Percentiles rank a stretch among this genome's conserved stretches.
Evolutionary conservation across 2,797 vertebrate genomes (phyloP).

Genomic region (Kryptolebias ocellatus): DNA sequence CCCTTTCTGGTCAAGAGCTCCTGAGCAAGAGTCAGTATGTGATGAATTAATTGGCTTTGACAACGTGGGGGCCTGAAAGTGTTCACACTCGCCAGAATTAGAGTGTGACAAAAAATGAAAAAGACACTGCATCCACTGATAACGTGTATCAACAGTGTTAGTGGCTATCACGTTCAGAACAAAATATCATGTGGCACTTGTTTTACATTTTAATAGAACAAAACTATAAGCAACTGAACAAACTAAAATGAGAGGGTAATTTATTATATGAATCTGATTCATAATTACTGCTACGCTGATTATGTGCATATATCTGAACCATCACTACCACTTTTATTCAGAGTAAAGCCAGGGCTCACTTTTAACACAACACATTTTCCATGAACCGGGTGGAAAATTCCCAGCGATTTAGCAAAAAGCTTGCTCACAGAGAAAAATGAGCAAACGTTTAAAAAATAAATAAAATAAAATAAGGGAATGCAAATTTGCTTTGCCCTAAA

Average conservation of each 20-base stretch:
- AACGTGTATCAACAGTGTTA: slow-evolving; percentile 21
- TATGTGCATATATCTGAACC: slow-evolving; percentile 19
- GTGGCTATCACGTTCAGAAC: slow-evolving; percentile 4
- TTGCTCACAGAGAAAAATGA: slow-evolving; percentile 10
- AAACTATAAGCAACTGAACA: slow-evolving; percentile 12
- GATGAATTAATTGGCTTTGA: neutral
- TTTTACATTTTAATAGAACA: slow-evolving; percentile 11
- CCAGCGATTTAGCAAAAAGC: slow-evolving; percentile 23
- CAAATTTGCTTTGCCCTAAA: slow-evolving; percentile 30
- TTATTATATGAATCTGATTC: slow-evolving; percentile 25
- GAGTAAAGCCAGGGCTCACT: neutral
- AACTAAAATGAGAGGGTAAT: slow-evolving; percentile 22
- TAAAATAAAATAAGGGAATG: slow-evolving; percentile 7
- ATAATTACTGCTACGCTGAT: slow-evolving; percentile 21
- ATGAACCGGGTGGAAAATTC: neutral
- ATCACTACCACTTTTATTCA: slow-evolving; percentile 13
- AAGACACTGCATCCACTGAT: slow-evolving; percentile 4
- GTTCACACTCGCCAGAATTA: neutral
- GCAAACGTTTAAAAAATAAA: neutral
- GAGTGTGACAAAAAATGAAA: neutral
- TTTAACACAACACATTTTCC: neutral
- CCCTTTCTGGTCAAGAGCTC: neutral
- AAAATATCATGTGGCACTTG: slow-evolving; percentile 9
- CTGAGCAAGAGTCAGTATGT: neutral
- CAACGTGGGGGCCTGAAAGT: neutral